These are phyloP conservation scores for Echeneis naucrates DNA, from an alignment of 2,797 vertebrate species.

Conservation along the genomic window DNA sequence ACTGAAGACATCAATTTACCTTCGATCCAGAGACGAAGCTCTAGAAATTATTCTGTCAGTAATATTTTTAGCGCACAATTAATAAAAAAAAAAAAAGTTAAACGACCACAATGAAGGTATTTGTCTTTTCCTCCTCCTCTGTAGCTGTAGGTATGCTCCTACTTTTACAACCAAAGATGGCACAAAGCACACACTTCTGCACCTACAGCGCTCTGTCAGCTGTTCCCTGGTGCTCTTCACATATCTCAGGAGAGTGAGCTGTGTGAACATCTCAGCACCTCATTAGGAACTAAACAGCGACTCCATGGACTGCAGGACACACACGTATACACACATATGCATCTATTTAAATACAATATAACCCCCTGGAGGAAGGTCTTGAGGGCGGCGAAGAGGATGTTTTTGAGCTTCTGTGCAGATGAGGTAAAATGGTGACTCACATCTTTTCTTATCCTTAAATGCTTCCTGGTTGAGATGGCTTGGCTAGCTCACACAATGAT, in stretches of 20 bases:
- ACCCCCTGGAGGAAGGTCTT: slow-evolving; percentile 40
- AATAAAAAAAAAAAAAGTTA: background rate
- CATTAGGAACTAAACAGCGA: slow-evolving; percentile 61
- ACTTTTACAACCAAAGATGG: slow-evolving; percentile 10
- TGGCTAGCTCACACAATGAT: too few species aligned
- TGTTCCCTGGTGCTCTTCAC: slow-evolving; percentile 40
- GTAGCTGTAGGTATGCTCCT: background rate
- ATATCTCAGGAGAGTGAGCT: slow-evolving; percentile 44
- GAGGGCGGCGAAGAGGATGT: slow-evolving; percentile 65
- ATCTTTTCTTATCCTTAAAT: slow-evolving; percentile 73
- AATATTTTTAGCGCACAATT: background rate
- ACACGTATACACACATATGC: slow-evolving; percentile 18
- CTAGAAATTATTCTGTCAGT: background rate
- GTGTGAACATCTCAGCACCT: slow-evolving; percentile 67
- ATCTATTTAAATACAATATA: slow-evolving; percentile 17
- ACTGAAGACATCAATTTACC: background rate
- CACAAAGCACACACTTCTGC: slow-evolving; percentile 18
- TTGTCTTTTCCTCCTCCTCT: background rate
- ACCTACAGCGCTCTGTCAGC: slow-evolving; percentile 41
- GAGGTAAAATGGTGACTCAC: slow-evolving; percentile 73
- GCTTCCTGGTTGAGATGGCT: slow-evolving; percentile 67
- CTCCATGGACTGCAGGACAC: slow-evolving; percentile 32
- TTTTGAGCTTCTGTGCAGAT: slow-evolving; percentile 64
- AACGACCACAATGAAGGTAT: background rate
- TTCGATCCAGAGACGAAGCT: too few species aligned